phyloP scores from a whole-genome alignment of 92 coral and sea anemone species.

The Actinernus sp. region DNA sequence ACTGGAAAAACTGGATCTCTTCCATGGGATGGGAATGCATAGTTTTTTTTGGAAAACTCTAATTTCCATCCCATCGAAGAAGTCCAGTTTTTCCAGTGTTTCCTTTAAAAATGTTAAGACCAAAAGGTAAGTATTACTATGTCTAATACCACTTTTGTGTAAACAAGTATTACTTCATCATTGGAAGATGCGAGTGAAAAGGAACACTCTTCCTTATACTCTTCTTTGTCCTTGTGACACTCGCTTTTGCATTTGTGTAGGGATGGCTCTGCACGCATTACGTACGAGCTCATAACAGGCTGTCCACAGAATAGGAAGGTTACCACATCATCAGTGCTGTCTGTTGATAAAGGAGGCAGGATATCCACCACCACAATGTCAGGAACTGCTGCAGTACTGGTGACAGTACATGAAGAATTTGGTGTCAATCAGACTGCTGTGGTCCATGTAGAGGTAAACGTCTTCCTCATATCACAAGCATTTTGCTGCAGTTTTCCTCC shows the following conservation, averaged over 20 bases:
- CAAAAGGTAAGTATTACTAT: too few species aligned
- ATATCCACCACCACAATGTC: constrained; percentile 80
- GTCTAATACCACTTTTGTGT: too few species aligned
- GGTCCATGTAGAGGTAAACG: constrained; percentile 90
- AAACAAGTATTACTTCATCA: too few species aligned
- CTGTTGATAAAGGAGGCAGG: constrained; percentile 75
- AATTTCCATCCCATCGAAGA: too few species aligned
- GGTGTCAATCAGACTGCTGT: constrained; percentile 95
- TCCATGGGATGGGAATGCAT: too few species aligned
- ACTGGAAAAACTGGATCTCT: too few species aligned
- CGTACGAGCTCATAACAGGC: constrained; percentile 82
- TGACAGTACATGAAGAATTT: constrained; percentile 95
- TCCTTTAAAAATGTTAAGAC: too few species aligned
- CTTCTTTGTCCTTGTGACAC: not conserved
- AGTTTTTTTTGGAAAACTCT: too few species aligned
- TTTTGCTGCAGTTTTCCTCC: too few species aligned
- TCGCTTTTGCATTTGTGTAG: constrained; percentile 20
- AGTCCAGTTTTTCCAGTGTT: too few species aligned
- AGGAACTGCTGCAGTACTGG: constrained; percentile 95
- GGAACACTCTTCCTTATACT: not conserved
- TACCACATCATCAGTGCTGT: constrained; percentile 55
- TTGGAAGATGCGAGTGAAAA: too few species aligned
- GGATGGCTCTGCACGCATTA: constrained; percentile 85
- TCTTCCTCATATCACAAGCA: not conserved
- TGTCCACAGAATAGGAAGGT: constrained; percentile 43